These are phyloP conservation scores for Varanus salvator DNA, from an alignment of 2,113 vertebrate genomes.

Conservation along the genomic window DNA sequence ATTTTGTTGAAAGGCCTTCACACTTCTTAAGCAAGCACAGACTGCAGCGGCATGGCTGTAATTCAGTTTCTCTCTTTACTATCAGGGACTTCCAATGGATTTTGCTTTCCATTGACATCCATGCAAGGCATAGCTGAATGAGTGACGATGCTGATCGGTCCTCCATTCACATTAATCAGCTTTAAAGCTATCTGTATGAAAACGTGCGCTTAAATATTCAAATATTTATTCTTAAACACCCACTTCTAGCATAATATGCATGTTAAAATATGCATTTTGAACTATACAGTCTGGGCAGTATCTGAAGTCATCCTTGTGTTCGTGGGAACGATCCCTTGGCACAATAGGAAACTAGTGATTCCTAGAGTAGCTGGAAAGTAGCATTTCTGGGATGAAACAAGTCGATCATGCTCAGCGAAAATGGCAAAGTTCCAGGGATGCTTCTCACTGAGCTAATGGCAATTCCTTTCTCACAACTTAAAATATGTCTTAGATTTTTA, in stretches of 20 bases:
- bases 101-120: conserved; percentile 13
- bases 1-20: conserved; percentile 65
- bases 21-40: conserved; percentile 50
- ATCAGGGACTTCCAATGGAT: conserved; percentile 49
- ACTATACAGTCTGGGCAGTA: too few relatives aligned
- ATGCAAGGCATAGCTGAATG: background rate
- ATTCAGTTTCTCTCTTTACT: conserved; percentile 56
- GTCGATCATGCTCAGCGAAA: too few relatives aligned
- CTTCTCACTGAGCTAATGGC: too few relatives aligned
- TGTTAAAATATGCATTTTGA: background rate
- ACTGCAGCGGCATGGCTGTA: conserved; percentile 51
- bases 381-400: too few relatives aligned
- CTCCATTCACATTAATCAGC: background rate
- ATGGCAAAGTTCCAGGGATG: too few relatives aligned
- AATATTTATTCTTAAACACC: background rate
- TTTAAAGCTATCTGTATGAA: background rate
- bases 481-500: background rate
- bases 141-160: background rate
- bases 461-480: too few relatives aligned
- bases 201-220: background rate
- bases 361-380: too few relatives aligned
- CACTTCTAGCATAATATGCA: too few relatives aligned
- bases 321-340: too few relatives aligned
- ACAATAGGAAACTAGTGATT: too few relatives aligned
- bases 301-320: too few relatives aligned